Evolutionary conservation across 2,888 invertebrate species (phyloP).

Genomic region (Didymodactylos carnosus): DNA sequence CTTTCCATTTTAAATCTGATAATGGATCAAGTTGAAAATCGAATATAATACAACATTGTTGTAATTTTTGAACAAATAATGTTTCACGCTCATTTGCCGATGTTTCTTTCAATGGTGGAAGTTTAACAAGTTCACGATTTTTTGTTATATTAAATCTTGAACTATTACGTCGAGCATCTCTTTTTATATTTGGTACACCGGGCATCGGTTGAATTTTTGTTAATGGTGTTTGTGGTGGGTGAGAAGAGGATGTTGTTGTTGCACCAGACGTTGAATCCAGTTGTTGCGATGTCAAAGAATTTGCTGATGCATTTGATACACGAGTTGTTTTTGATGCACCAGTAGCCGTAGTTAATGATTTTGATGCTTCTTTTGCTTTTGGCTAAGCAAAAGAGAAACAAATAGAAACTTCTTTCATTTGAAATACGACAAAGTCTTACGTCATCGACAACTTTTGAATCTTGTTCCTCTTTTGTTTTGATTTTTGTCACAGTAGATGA

Average conservation of each 20-base stretch:
- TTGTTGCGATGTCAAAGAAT: neutral
- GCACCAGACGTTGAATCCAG: neutral
- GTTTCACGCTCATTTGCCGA: slow-evolving; percentile 62
- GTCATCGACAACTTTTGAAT: neutral
- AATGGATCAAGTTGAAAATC: slow-evolving; percentile 82
- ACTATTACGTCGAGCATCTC: neutral
- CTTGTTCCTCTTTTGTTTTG: neutral
- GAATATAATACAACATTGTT: slow-evolving; percentile 93
- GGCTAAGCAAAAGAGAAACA: neutral
- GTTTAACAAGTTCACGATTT: slow-evolving; percentile 5
- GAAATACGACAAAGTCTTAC: neutral
- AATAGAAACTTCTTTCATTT: neutral
- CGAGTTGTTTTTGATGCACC: neutral
- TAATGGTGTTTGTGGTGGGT: neutral
- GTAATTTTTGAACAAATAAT: slow-evolving; percentile 79
- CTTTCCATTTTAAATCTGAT: slow-evolving; percentile 94
- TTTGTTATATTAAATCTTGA: neutral
- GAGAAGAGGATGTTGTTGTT: neutral
- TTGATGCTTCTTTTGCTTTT: neutral
- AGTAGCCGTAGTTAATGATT: neutral
- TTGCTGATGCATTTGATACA: neutral
- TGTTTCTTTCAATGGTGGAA: slow-evolving; percentile 9
- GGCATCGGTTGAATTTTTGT: neutral
- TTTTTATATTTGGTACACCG: neutral
- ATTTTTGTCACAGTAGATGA: neutral